Conservation (phyloP, 2,113 vertebrate genomes). For the Monopterus albus region DNA sequence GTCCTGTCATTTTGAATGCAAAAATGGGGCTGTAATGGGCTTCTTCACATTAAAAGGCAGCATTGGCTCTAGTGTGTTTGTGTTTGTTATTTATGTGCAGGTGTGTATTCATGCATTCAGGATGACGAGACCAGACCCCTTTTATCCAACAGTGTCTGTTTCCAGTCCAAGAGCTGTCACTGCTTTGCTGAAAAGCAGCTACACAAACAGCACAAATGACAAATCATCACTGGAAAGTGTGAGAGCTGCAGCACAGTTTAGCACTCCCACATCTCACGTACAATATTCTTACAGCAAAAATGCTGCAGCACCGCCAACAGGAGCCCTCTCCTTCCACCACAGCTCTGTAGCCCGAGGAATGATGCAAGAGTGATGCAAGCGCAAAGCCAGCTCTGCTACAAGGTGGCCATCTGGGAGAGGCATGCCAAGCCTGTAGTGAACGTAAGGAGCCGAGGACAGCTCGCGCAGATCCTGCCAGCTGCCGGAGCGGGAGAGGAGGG, state of each 20-base stretch:
- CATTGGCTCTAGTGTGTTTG: background rate
- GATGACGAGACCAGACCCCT: background rate
- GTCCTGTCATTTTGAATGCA: constrained; percentile 35
- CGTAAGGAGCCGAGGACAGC: constrained; percentile 56
- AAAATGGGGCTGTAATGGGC: constrained; percentile 31
- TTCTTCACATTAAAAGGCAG: constrained; percentile 6
- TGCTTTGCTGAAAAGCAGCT: constrained; percentile 28
- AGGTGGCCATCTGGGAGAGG: constrained; percentile 63
- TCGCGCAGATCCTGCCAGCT: constrained; percentile 60
- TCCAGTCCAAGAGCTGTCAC: constrained; percentile 19
- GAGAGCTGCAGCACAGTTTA: constrained; percentile 38
- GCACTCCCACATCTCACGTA: constrained; percentile 43
- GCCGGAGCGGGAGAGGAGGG: constrained; percentile 35
- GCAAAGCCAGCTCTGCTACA: constrained; percentile 52
- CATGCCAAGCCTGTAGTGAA: constrained; percentile 57
- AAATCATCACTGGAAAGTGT: constrained; percentile 16
- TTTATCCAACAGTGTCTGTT: background rate
- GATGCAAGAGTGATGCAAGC: constrained; percentile 65
- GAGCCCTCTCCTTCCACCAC: constrained; percentile 19
- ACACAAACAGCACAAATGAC: constrained; percentile 13
- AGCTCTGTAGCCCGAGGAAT: constrained; percentile 35
- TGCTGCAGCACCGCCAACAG: constrained; percentile 5
- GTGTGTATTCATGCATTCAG: background rate
- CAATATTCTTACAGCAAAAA: constrained; percentile 4
- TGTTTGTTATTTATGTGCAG: constrained; percentile 13